Base-by-base conservation (phyloP, 2,113 vertebrate species). In the Brachionichthys hirsutus region DNA sequence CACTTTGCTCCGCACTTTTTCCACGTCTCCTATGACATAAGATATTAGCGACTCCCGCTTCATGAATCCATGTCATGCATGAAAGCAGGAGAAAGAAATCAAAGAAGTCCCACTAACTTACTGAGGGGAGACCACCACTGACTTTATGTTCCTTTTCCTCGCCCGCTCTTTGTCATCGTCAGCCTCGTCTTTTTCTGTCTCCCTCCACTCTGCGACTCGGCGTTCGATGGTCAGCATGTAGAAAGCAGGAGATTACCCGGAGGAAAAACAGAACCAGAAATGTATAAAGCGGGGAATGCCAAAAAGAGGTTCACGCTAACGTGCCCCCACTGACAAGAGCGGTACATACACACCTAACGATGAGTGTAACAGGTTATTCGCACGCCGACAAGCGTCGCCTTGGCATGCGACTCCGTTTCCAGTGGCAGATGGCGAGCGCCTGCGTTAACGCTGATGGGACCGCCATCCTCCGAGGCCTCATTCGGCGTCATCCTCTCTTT, bases 401-500 rank as follows among this genome's bases (percentile, higher is more conserved):
- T 85, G 85, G 84, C 72, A 75, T 61, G 35, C 19, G 13, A 11
- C 51, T 2, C 22, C 12, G 56, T 56, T 20, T 38, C 45, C 36
- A 6, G 6, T 66, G 51, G 66, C 82, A 71, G 67, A 82, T 67
- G 61, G 69, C 78, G 63, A 53, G 65, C 38, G 73, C 55, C 85
- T 87, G 85, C 71, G 73, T 83, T 75, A 83, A 82, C 54, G 68
- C 85, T 78, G 86, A 90, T 89, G 88, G 65, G 40, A 24, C 70
- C 6, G 42, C 4, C 54, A 77, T 73, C 70, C 84, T 87, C 86
- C 13, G 44, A 79, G 68, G 83, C 68, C 81, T 72, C 70, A 53
- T 78, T 83, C 53, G 58, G 58, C 61, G 60, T 77, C 70, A 6
- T 64, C 71, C 75, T 45, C 66, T 62, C 67, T 68, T 72, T 85